A percentile compares a stretch with the other conserved stretches of the same genome.
Conservation (phyloP, 1,140 invertebrate species). For the Drosophila quadrilineata region DNA sequence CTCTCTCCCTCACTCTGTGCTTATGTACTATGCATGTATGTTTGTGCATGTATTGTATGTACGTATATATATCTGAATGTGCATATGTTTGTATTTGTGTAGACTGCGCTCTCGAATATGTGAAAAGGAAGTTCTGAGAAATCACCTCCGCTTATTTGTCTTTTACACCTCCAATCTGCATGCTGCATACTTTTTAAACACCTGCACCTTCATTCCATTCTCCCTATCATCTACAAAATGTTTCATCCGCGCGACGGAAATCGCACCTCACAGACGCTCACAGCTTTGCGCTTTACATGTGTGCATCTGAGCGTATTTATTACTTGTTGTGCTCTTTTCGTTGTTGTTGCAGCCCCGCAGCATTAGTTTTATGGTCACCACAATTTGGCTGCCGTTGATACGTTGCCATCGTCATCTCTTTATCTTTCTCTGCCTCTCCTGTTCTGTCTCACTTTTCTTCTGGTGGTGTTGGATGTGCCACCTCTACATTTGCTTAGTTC, state of each 20-base stretch:
- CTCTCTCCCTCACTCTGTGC: background rate
- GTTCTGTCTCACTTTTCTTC: slow-evolving; percentile 21
- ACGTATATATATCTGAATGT: background rate
- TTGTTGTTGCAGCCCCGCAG: too few relatives aligned
- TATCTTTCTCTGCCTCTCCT: slow-evolving; percentile 25
- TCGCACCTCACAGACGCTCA: slow-evolving; percentile 38
- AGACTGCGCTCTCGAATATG: slow-evolving; percentile 71
- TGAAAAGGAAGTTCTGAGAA: slow-evolving; percentile 79
- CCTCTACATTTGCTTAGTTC: slow-evolving; percentile 72
- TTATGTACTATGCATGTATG: slow-evolving; percentile 1
- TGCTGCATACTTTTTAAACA: slow-evolving; percentile 1
- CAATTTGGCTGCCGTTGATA: too few relatives aligned
- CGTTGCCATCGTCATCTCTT: slow-evolving; percentile 24
- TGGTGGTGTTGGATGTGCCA: slow-evolving; percentile 47
- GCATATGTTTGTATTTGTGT: slow-evolving; percentile 49
- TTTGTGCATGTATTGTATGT: background rate
- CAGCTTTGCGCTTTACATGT: slow-evolving; percentile 9
- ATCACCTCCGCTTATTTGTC: slow-evolving; percentile 80
- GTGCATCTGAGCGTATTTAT: background rate
- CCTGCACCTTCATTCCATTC: background rate
- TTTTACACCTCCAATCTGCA: slow-evolving; percentile 62
- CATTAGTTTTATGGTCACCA: slow-evolving; percentile 43
- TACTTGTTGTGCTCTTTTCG: background rate
- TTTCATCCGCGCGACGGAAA: slow-evolving; percentile 34
- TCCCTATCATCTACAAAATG: slow-evolving; percentile 2